A percentile compares a stretch with the other conserved stretches of the same genome.
Conservation (phyloP, 2,797 vertebrate species). For the Malurus splendens region DNA sequence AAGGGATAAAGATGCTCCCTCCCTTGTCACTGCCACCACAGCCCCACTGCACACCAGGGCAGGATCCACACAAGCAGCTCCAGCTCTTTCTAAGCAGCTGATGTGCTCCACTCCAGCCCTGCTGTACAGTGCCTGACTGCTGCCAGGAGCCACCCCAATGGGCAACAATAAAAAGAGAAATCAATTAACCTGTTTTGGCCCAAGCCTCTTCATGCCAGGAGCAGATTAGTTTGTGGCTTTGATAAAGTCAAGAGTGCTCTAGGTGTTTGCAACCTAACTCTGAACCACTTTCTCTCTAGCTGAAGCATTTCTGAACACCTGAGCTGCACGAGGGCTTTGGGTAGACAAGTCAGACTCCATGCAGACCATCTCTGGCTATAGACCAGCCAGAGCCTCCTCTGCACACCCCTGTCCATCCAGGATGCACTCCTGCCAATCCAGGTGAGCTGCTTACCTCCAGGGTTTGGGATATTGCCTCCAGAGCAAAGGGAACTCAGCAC, state of each 20-base stretch:
- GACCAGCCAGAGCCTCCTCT: not conserved
- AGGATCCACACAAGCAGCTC: slow-evolving; percentile 2
- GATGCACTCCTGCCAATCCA: fast-evolving
- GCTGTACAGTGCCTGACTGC: not conserved
- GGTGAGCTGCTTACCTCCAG: not conserved
- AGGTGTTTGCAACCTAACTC: not conserved
- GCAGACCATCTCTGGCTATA: not conserved
- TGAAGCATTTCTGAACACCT: not conserved
- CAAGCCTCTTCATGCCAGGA: slow-evolving; percentile 30
- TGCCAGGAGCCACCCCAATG: slow-evolving; percentile 17
- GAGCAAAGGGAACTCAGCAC: not conserved
- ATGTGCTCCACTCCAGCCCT: slow-evolving; percentile 10
- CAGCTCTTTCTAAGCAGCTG: slow-evolving; percentile 2
- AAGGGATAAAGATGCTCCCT: not conserved
- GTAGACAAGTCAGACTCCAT: not conserved
- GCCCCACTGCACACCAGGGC: not conserved
- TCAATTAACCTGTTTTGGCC: slow-evolving; percentile 51
- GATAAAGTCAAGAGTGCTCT: slow-evolving; percentile 19
- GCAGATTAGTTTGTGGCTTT: slow-evolving; percentile 46
- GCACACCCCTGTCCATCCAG: not conserved
- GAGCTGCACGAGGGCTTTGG: not conserved
- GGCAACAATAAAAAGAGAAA: slow-evolving; percentile 48
- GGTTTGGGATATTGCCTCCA: not conserved
- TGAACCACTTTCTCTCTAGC: not conserved
- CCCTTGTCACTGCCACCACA: not conserved